A percentile compares a stretch with the other conserved stretches of the same genome.
Conservation (phyloP, 2,113 vertebrate genomes). For the Megaceryle torquata region DNA sequence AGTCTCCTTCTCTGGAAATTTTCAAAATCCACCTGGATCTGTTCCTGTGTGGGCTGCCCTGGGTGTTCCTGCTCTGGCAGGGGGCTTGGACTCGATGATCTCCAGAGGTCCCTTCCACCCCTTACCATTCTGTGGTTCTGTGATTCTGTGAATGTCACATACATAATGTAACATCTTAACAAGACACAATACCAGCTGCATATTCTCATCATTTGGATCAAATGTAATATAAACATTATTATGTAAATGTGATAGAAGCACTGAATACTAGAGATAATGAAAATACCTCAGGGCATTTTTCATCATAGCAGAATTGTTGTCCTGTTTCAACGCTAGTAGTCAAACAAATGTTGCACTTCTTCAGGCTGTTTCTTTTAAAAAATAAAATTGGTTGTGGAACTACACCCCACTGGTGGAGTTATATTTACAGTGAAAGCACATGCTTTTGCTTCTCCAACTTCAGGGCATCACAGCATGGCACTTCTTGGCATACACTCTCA, state of each 20-base stretch:
- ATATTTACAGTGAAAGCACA: not conserved
- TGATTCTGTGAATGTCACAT: not conserved
- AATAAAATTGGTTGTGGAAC: not conserved
- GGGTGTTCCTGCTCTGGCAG: no score
- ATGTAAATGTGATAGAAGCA: not conserved
- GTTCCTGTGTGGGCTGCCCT: no score
- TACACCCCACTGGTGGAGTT: not conserved
- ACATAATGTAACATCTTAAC: not conserved
- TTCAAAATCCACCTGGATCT: no score
- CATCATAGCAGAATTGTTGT: not conserved
- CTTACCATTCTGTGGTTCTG: no score
- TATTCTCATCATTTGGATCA: not conserved
- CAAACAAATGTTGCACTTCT: not conserved
- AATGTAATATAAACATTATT: not conserved
- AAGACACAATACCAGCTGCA: not conserved
- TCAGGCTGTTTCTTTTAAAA: not conserved
- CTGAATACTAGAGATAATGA: not conserved
- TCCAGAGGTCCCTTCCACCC: no score
- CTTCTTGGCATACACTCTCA: not conserved
- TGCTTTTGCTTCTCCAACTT: not conserved
- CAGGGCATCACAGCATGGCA: not conserved
- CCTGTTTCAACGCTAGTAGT: not conserved
- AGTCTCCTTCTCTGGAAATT: no score
- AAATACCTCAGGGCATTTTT: not conserved
- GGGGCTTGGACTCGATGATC: no score